Base-by-base conservation (phyloP, 1,140 invertebrate genomes). In the Heliconius himera region DNA sequence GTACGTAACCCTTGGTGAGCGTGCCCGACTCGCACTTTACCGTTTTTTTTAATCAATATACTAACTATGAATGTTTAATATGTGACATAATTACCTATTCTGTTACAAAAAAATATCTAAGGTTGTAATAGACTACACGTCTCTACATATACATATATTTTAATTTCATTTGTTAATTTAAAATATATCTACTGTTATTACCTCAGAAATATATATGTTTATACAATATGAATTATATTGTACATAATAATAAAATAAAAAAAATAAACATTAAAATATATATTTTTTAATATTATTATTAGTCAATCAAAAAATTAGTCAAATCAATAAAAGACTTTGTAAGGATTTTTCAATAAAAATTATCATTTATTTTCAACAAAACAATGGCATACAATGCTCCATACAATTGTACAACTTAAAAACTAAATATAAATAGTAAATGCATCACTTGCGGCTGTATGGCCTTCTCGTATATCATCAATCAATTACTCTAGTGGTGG, bases 341-440 rank as follows among this genome's bases (percentile, higher is more conserved):
- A 84, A 81, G 87, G 91, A 90, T 94, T 93, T 94, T 94, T 94
- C 85, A 94, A 93, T 94, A 94, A 92, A 84, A 94, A 93, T 92
- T 88, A 82, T 85, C 80, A 83, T 94, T 93, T 94, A 92, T 93
- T 94, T 91, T 94, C 90, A 94, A 94, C 93, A 81, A 89, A 94
- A 94, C 91, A 92, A 66, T 66, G 60, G 60, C 60, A 66, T 66
- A 66, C 22, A 66, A 60, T 60, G 54, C 60, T 26, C 84, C 84
- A 88, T 46, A 46, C 13, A 46, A 46, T 46, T 84, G 85, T 83
- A 84, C 83, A 78, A 73, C 82, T 83, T 87, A 88, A 77, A 66
- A 81, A 74, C 70, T 87, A 88, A 70, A 66, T 79, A 54, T 79
- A 72, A 76, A 71, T 82, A 84, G 73, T 80, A 76, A 81, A 81